Conservation (phyloP, 2,888 invertebrate species). For the Uloborus plumipes region DNA sequence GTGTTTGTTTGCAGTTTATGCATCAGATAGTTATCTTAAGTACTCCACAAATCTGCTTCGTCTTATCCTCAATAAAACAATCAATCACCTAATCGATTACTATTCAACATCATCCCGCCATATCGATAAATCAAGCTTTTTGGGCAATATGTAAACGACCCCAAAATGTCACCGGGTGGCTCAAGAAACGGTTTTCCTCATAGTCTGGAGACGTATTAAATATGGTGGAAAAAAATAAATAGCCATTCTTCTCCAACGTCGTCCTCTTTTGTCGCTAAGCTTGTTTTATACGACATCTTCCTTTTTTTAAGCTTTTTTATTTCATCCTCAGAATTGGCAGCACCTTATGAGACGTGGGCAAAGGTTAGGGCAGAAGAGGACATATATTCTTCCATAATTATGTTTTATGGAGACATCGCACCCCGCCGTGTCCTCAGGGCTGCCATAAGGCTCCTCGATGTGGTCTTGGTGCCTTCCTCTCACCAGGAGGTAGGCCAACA, state of each 20-base stretch:
- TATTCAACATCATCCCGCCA: too few relatives aligned
- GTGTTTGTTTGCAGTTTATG: too few relatives aligned
- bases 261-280: conserved; percentile 52
- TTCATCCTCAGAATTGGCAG: neutral
- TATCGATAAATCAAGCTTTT: neutral
- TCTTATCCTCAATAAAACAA: too few relatives aligned
- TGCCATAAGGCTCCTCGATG: neutral
- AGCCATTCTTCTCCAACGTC: conserved; percentile 22
- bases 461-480: neutral
- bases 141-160: conserved; percentile 18
- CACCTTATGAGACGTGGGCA: conserved; percentile 3
- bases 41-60: too few relatives aligned
- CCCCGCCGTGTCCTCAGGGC: neutral
- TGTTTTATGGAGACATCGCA: conserved; percentile 41
- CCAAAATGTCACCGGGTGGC: conserved; percentile 2
- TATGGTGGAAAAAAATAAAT: conserved; percentile 32
- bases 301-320: conserved; percentile 12
- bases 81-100: too few relatives aligned
- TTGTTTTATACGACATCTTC: conserved; percentile 57
- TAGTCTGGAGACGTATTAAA: conserved; percentile 35
- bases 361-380: conserved; percentile 15
- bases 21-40: too few relatives aligned
- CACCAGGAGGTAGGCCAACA: neutral
- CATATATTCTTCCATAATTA: conserved; percentile 12
- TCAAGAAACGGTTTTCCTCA: conserved; percentile 24